Percentiles rank a stretch among this genome's conserved stretches.
Evolutionary conservation across 37 sponge, comb jelly and placozoan species (phyloP).

Genomic region (Ianthella basta): DNA sequence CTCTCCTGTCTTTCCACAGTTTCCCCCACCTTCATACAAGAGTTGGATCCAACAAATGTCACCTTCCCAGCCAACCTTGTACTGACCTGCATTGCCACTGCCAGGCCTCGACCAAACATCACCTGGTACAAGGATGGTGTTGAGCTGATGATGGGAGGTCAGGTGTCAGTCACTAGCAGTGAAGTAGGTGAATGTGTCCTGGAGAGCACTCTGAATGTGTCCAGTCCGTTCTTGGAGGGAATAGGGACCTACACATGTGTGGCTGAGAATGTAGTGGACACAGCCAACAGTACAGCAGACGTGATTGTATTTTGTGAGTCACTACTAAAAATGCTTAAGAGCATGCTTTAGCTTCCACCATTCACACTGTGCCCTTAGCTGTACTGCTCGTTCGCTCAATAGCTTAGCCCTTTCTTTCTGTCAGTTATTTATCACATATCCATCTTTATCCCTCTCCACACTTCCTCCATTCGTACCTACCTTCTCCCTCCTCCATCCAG

Average conservation of each 20-base stretch:
- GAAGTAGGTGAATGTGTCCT: constrained; percentile 5
- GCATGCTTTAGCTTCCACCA: too few relatives aligned
- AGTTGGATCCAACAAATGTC: not conserved
- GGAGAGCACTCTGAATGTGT: not conserved
- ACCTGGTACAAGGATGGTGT: constrained; percentile 58
- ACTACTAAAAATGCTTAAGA: too few relatives aligned
- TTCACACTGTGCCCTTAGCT: too few relatives aligned
- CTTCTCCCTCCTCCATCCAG: not conserved
- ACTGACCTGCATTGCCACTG: constrained; percentile 55
- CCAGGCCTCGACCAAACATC: constrained; percentile 52
- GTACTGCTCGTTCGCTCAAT: too few relatives aligned
- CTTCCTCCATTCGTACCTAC: not conserved
- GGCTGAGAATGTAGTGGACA: constrained; percentile 39
- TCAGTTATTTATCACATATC: too few relatives aligned
- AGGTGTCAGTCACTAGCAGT: too few relatives aligned
- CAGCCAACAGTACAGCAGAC: not conserved
- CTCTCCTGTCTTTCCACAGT: constrained; percentile 42
- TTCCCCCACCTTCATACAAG: constrained; percentile 18
- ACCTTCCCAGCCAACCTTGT: not conserved
- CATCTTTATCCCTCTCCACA: not conserved
- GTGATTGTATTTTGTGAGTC: constrained; percentile 1
- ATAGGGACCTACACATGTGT: constrained; percentile 61
- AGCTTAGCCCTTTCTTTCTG: too few relatives aligned
- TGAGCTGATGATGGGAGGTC: not conserved
- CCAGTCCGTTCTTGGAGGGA: not conserved